Conservation (phyloP, 1,140 invertebrate species). For the Limonius californicus region DNA sequence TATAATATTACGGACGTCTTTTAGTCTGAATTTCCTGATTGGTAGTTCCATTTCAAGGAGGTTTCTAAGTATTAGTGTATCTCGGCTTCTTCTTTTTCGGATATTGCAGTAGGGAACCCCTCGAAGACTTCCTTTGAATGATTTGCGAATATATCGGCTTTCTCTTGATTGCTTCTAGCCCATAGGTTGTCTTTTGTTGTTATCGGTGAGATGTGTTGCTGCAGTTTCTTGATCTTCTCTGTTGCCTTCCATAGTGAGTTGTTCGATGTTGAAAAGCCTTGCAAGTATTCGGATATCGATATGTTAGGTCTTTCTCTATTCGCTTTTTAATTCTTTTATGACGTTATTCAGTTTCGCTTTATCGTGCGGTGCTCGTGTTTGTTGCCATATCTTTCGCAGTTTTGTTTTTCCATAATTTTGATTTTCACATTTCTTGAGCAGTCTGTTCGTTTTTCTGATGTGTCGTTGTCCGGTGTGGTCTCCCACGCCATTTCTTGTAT, state of each 20-base stretch:
- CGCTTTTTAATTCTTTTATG: constrained; percentile 17
- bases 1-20: too few relatives aligned
- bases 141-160: constrained; percentile 14
- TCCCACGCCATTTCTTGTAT: too few relatives aligned
- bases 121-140: background rate
- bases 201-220: constrained; percentile 25
- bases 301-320: too few relatives aligned
- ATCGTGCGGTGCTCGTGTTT: constrained; percentile 11
- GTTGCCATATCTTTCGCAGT: background rate
- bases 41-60: too few relatives aligned
- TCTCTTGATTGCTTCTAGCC: constrained; percentile 25
- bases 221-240: constrained; percentile 28
- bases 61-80: too few relatives aligned
- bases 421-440: too few relatives aligned
- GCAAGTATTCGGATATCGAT: background rate
- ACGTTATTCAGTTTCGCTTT: background rate
- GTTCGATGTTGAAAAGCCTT: background rate
- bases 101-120: background rate
- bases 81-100: too few relatives aligned
- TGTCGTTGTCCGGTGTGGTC: too few relatives aligned
- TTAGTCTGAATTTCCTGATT: too few relatives aligned
- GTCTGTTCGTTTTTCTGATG: too few relatives aligned
- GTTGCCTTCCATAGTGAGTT: constrained; percentile 34
- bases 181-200: constrained; percentile 23
- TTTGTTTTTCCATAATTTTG: too few relatives aligned